Conservation (phyloP, 2,113 vertebrate genomes). For the Atlantisia rogersi region DNA sequence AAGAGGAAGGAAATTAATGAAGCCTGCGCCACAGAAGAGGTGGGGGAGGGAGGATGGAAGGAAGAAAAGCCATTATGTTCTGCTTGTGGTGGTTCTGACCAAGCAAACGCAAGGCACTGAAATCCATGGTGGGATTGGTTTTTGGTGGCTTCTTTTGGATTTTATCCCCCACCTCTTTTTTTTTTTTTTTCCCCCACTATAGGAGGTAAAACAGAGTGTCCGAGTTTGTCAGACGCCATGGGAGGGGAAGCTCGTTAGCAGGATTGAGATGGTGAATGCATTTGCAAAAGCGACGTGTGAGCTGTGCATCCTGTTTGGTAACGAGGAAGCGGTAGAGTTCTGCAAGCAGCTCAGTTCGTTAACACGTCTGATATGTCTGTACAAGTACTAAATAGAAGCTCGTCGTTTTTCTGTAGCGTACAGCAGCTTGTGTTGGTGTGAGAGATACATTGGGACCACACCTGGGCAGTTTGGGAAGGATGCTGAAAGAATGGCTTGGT, state of each 20-base stretch:
- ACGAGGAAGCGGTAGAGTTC: conserved; percentile 78
- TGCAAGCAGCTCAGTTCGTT: background rate
- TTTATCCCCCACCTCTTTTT: background rate
- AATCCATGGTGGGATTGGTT: background rate
- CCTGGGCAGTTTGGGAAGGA: background rate
- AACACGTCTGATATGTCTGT: background rate
- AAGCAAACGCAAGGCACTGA: background rate
- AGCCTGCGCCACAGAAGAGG: conserved; percentile 20
- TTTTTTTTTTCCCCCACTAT: background rate
- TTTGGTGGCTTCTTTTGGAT: background rate
- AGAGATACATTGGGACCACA: background rate
- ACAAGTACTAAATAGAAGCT: background rate
- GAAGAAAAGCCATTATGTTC: background rate
- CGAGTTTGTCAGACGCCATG: background rate
- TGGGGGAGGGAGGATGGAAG: conserved; percentile 50
- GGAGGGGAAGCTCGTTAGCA: background rate
- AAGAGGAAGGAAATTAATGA: conserved; percentile 68
- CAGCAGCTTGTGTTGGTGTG: background rate
- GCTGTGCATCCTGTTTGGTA: conserved; percentile 86
- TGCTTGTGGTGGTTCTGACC: background rate
- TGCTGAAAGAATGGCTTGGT: background rate
- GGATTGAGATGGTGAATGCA: background rate
- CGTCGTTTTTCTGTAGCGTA: fast-evolving
- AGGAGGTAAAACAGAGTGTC: background rate
- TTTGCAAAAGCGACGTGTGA: background rate